A percentile compares a stretch with the other conserved stretches of the same genome.
These are phyloP conservation scores for Serinus canaria DNA, from an alignment of 2,113 vertebrate genomes.

Conservation along the genomic window DNA sequence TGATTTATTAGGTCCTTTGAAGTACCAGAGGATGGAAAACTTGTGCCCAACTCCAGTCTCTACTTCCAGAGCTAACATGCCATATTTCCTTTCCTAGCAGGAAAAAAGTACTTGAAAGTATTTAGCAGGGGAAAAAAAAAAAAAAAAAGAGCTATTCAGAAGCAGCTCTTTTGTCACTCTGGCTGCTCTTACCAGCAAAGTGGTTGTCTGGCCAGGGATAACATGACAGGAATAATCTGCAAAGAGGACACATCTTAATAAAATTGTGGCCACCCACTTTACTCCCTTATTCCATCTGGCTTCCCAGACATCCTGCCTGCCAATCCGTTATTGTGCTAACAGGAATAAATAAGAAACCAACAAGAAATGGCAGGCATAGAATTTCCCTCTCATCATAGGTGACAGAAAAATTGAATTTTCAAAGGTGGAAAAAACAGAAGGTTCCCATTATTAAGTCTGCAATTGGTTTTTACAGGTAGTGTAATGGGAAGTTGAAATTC, in stretches of 20 bases:
- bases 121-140: not conserved
- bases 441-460: not conserved
- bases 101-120: not conserved
- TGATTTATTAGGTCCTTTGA: not conserved
- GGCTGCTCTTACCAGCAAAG: not conserved
- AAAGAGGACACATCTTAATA: constrained; percentile 14
- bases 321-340: not conserved
- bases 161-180: not conserved
- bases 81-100: not conserved
- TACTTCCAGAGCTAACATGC: not conserved
- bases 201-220: not conserved
- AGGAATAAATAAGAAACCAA: not conserved
- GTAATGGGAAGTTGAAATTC: not conserved
- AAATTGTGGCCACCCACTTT: not conserved
- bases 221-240: constrained; percentile 10
- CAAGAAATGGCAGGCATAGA: not conserved
- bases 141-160: not conserved
- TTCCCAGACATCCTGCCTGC: not conserved
- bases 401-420: not conserved
- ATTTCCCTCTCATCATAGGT: not conserved
- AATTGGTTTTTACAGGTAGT: not conserved
- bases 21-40: not conserved
- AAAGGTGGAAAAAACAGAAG: not conserved
- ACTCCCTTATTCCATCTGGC: not conserved
- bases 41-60: not conserved